phyloP scores from a whole-genome alignment of 2,113 vertebrate genomes.

The Microtus richardsoni region DNA sequence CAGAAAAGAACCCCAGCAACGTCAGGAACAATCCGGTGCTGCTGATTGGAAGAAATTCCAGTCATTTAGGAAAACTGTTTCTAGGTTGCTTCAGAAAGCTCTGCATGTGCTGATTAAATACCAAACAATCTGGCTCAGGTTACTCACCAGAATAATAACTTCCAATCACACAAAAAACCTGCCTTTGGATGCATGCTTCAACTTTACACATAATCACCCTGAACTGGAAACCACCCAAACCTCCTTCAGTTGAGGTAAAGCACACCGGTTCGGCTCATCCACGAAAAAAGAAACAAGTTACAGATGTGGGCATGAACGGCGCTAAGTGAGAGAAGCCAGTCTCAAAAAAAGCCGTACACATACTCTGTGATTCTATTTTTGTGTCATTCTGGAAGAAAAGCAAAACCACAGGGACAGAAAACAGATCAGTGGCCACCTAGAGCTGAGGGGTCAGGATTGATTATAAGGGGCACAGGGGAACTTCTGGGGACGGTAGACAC shows the following conservation, averaged over 20 bases:
- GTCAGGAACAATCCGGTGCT: neutral
- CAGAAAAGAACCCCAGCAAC: neutral
- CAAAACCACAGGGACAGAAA: neutral
- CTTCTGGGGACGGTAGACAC: neutral
- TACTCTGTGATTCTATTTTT: neutral
- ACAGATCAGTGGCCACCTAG: neutral
- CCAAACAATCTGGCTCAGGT: neutral
- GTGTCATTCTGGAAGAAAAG: neutral
- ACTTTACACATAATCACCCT: constrained; percentile 3
- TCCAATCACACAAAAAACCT: neutral
- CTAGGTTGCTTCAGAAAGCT: neutral
- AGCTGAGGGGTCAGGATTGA: neutral
- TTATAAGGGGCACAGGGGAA: neutral
- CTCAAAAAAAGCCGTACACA: neutral
- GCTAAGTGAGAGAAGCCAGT: constrained; percentile 1
- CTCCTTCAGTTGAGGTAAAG: neutral
- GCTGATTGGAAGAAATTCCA: neutral
- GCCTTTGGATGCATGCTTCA: neutral
- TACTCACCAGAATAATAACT: constrained; percentile 24
- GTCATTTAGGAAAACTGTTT: neutral
- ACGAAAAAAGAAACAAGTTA: neutral
- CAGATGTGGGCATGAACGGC: accelerated
- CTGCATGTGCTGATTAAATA: neutral
- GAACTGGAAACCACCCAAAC: constrained; percentile 4
- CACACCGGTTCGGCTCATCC: neutral